phyloP scores from a whole-genome alignment of 2,888 invertebrate genomes.

The Ametastegia equiseti region DNA sequence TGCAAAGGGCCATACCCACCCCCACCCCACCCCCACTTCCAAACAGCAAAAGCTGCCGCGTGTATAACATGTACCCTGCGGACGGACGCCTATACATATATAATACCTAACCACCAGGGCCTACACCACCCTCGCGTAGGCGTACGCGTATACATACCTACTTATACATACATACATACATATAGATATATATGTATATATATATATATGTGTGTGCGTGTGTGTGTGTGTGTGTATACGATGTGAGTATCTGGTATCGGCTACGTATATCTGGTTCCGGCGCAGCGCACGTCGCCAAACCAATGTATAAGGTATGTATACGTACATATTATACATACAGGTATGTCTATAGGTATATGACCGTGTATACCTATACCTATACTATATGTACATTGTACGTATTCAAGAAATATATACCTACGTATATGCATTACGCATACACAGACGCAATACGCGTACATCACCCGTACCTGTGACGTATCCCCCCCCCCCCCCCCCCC shows the following conservation, averaged over 20 bases:
- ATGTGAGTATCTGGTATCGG: too few relatives aligned
- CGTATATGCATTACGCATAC: too few relatives aligned
- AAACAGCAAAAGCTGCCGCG: neutral
- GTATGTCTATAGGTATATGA: neutral
- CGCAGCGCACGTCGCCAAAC: constrained; percentile 24
- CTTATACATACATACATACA: neutral
- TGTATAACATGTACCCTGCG: neutral
- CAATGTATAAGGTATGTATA: neutral
- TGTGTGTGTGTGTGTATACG: too few relatives aligned
- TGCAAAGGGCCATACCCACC: constrained; percentile 48
- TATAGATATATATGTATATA: neutral
- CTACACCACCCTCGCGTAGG: too few relatives aligned
- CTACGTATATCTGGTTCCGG: constrained; percentile 38
- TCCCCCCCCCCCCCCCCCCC: too few relatives aligned
- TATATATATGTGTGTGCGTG: too few relatives aligned
- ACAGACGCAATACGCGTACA: too few relatives aligned
- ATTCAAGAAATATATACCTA: too few relatives aligned
- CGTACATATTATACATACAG: too few relatives aligned
- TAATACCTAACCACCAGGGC: too few relatives aligned
- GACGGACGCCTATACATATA: neutral
- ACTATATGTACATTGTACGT: too few relatives aligned
- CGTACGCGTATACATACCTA: neutral
- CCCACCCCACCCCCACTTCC: neutral
- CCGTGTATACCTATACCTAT: constrained; percentile 34
- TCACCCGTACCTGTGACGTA: too few relatives aligned